These are phyloP conservation scores for Schizotus pectinicornis DNA, from an alignment of 2,888 invertebrate species.

Conservation along the genomic window DNA sequence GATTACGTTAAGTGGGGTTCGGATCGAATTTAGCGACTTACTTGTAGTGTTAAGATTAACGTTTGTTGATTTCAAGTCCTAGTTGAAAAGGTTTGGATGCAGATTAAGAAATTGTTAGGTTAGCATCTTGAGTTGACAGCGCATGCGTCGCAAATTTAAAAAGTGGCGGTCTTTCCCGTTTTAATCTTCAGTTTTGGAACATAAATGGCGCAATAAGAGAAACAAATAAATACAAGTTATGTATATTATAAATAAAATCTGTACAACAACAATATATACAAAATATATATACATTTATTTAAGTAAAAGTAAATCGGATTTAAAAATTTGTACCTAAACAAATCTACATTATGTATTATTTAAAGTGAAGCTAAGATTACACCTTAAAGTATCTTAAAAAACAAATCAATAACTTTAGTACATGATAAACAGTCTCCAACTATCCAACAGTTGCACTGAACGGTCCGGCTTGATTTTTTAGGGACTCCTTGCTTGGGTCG, in stretches of 20 bases:
- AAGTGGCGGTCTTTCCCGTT: too few species aligned
- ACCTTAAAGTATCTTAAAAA: neutral
- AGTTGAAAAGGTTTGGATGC: too few species aligned
- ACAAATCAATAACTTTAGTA: neutral
- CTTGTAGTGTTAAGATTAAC: too few species aligned
- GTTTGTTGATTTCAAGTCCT: too few species aligned
- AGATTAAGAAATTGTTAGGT: too few species aligned
- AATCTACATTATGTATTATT: conserved; percentile 1
- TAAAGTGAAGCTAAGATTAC: neutral
- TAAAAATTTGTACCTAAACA: conserved; percentile 22
- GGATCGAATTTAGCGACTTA: too few species aligned
- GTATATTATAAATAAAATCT: conserved; percentile 34
- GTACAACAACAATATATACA: conserved; percentile 40
- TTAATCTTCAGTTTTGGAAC: too few species aligned
- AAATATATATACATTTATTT: conserved; percentile 36
- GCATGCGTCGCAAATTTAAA: too few species aligned
- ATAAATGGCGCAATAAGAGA: too few species aligned
- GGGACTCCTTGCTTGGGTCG: neutral
- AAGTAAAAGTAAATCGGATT: conserved; percentile 10
- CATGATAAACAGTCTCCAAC: conserved; percentile 11
- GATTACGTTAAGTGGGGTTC: too few species aligned
- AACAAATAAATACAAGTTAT: conserved; percentile 18
- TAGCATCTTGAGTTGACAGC: too few species aligned
- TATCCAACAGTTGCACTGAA: conserved; percentile 13
- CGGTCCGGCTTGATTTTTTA: conserved; percentile 20